phyloP scores from a whole-genome alignment of 2,888 invertebrate species.

The Orchesella flavescens region DNA sequence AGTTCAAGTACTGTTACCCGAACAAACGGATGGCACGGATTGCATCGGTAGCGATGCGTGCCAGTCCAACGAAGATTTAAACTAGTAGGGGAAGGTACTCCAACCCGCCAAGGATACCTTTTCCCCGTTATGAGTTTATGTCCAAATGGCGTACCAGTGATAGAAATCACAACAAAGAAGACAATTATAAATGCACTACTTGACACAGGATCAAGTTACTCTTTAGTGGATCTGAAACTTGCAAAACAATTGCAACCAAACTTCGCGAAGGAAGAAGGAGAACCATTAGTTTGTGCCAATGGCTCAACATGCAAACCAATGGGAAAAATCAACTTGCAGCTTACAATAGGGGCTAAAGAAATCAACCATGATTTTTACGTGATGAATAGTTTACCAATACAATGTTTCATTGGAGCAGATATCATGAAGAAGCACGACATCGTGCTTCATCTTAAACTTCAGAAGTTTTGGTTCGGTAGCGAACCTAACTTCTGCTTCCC shows the following conservation, averaged over 20 bases:
- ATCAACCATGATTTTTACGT: constrained; percentile 12
- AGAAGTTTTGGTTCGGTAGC: constrained; percentile 5
- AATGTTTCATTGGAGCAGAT: constrained; percentile 19
- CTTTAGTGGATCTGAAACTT: not conserved
- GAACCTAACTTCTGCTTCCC: not conserved
- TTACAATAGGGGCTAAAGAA: not conserved
- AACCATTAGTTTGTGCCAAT: constrained; percentile 4
- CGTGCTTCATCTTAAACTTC: not conserved
- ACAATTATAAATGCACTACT: not conserved
- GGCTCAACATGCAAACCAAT: not conserved
- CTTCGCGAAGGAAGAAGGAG: not conserved
- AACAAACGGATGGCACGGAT: not conserved
- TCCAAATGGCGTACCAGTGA: not conserved
- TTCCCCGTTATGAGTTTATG: not conserved
- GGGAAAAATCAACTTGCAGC: not conserved
- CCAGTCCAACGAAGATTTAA: not conserved
- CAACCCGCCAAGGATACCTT: not conserved
- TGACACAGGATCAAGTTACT: constrained; percentile 14
- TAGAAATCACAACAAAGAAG: not conserved
- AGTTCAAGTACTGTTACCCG: not conserved
- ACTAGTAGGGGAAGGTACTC: not conserved
- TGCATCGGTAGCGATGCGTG: not conserved
- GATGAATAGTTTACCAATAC: not conserved
- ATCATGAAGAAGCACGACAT: constrained; percentile 23
- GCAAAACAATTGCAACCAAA: not conserved